Base-by-base conservation (phyloP, 2,888 invertebrate species). In the Cabera pusaria region DNA sequence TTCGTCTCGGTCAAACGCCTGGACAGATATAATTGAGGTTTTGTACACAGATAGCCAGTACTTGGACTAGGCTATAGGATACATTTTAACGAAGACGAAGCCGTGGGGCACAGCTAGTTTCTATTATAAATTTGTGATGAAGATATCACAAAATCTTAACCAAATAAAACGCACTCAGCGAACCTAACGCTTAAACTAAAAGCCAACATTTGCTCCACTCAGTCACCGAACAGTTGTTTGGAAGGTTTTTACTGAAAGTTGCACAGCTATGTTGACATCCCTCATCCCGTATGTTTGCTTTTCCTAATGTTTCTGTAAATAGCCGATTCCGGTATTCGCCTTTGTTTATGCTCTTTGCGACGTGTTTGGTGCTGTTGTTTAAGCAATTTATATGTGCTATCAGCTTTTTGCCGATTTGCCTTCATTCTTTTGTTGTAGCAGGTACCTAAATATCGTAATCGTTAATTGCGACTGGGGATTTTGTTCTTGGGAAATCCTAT, bases 241-340 rank as follows among this genome's bases (percentile, higher is more conserved):
- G 10, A 6, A 40, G 34, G 19, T 40, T 34, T 40, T 40, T 29
- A 29, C 24, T 34, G 22, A 6, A 9, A 35, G 17, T 41, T 26
- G 8, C 9, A 27, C 18, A 29, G 26, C 23, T 17, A 37, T 42
- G 24, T 38, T 29, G 25, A 38, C 37, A 26, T 38, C 29, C 29
- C 33, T 25, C 29, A 28, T 38, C 14, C 18, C 29, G 34, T 18
- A 8, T 43, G 38, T 38, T 37, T 33, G 33, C 34, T 6, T 29
- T 43, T 18, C 33, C 43, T 34, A 37, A 43, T 38, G 37, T 43
- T 43, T 38, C 29, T 14, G 37, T 29, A 34, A 43, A 43, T 38
- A 34, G 12, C 8, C 28, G 26, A 32, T 36, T 39, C 28, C 23
- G 16, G 28, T 21, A 20, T 25, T 16, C 17, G 32, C 19, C 14